Percentiles rank a stretch among this genome's conserved stretches.
Conservation (phyloP, 2,888 invertebrate genomes). For the Acleris sparsana region DNA sequence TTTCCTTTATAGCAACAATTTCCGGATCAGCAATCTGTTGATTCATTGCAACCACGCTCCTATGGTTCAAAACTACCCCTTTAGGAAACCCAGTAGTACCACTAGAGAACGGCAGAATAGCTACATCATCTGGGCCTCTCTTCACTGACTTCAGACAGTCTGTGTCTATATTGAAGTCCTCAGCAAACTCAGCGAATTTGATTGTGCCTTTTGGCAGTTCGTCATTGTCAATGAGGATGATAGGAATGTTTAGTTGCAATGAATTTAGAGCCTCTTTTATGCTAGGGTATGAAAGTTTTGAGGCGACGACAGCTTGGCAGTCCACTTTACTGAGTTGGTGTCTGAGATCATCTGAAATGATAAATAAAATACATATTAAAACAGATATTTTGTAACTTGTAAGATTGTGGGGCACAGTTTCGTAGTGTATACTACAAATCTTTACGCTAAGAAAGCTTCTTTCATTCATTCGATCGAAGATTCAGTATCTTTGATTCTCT, state of each 20-base stretch:
- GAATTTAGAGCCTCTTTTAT: conserved; percentile 75
- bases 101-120: conserved; percentile 91
- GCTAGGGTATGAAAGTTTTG: conserved; percentile 76
- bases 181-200: conserved; percentile 86
- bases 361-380: neutral
- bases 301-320: conserved; percentile 86
- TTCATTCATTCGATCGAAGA: too few relatives aligned
- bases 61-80: conserved; percentile 87
- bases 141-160: conserved; percentile 73
- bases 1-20: conserved; percentile 65
- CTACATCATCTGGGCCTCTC: conserved; percentile 82
- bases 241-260: conserved; percentile 74
- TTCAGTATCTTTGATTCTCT: too few relatives aligned
- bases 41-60: conserved; percentile 79
- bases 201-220: conserved; percentile 83
- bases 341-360: conserved; percentile 86
- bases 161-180: conserved; percentile 78
- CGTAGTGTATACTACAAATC: too few relatives aligned
- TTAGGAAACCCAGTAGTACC: conserved; percentile 94
- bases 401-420: too few relatives aligned
- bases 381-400: too few relatives aligned
- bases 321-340: conserved; percentile 85
- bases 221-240: conserved; percentile 75
- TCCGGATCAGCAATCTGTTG: conserved; percentile 66
- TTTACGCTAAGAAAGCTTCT: too few relatives aligned